phyloP scores from a whole-genome alignment of 35 echinoderm and acorn worm genomes.

The Ptychodera flava region DNA sequence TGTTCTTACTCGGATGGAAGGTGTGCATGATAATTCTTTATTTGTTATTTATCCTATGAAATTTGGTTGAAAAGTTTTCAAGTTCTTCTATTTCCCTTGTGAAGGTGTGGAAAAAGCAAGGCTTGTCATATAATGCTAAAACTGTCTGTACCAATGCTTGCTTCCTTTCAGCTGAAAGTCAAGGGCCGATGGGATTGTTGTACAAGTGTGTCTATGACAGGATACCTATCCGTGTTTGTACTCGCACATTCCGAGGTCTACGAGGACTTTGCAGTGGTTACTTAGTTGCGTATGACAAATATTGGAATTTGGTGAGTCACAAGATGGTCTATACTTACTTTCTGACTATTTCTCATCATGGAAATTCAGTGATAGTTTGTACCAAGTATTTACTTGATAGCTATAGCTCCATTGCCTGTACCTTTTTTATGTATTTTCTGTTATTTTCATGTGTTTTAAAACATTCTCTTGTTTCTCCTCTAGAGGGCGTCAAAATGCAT shows the following conservation, averaged over 20 bases:
- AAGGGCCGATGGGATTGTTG: slow-evolving; percentile 12
- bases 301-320: slow-evolving; percentile 71
- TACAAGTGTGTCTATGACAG: slow-evolving; percentile 54
- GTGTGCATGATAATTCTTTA: neutral
- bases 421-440: neutral
- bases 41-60: too few relatives aligned
- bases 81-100: too few relatives aligned
- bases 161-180: neutral
- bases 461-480: neutral
- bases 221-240: slow-evolving; percentile 57
- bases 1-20: slow-evolving; percentile 32
- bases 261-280: slow-evolving; percentile 89
- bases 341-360: too few relatives aligned
- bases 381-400: too few relatives aligned
- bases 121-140: too few relatives aligned
- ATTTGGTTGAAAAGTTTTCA: too few relatives aligned
- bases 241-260: slow-evolving; percentile 77
- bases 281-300: slow-evolving; percentile 80
- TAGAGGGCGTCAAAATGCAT: too few relatives aligned
- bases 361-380: too few relatives aligned
- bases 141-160: too few relatives aligned
- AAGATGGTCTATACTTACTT: neutral
- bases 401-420: too few relatives aligned
- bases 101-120: too few relatives aligned
- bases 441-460: neutral